Evolutionary conservation across 1,140 invertebrate genomes (phyloP).

Genomic region (Coptotermes formosanus): DNA sequence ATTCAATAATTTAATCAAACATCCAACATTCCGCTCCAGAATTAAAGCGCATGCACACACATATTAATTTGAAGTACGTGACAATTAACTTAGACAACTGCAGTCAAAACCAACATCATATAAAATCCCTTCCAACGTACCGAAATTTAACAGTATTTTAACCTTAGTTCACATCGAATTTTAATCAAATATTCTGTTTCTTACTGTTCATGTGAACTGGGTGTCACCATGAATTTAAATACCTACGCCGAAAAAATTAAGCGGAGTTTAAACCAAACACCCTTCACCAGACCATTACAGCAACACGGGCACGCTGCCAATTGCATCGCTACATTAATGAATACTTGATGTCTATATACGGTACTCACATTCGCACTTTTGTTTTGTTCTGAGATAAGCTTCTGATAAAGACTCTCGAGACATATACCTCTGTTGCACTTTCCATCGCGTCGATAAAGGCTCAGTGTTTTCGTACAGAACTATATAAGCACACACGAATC

Average conservation of each 20-base stretch:
- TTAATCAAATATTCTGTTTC: not conserved
- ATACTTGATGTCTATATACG: not conserved
- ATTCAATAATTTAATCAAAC: too few species aligned
- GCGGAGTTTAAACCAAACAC: not conserved
- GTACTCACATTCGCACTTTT: slow-evolving; percentile 41
- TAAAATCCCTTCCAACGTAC: too few species aligned
- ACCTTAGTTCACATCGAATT: too few species aligned
- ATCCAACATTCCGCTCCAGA: too few species aligned
- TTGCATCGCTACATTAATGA: not conserved
- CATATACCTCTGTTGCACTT: slow-evolving; percentile 11
- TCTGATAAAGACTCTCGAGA: slow-evolving; percentile 34
- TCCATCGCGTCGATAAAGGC: not conserved
- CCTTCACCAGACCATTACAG: not conserved
- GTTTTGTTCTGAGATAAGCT: slow-evolving; percentile 39
- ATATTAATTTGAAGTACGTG: too few species aligned
- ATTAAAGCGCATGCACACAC: too few species aligned
- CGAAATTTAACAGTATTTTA: too few species aligned
- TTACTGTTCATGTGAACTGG: not conserved
- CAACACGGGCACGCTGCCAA: not conserved
- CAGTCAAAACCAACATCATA: too few species aligned
- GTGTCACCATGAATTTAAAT: not conserved
- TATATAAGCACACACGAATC: not conserved
- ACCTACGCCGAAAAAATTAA: not conserved
- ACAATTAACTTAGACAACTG: too few species aligned
- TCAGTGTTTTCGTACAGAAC: not conserved